These are phyloP conservation scores for Eutolmus rufibarbis DNA, from an alignment of 2,888 invertebrate species.

Conservation along the genomic window DNA sequence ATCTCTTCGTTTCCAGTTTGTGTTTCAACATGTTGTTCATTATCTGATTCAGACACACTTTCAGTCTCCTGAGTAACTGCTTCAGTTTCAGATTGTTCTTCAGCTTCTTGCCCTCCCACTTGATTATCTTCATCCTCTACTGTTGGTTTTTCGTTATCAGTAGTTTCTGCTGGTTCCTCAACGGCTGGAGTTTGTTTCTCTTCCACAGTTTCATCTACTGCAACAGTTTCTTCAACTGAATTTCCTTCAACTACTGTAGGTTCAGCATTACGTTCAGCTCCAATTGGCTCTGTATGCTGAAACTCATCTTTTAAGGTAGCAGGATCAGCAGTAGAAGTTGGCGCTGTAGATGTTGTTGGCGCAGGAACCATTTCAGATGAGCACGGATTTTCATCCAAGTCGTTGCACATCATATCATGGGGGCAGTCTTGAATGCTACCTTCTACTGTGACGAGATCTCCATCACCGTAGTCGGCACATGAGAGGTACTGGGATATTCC, in stretches of 20 bases:
- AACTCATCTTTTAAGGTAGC: neutral
- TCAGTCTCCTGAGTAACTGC: neutral
- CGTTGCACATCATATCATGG: slow-evolving; percentile 59
- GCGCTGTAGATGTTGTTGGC: slow-evolving; percentile 50
- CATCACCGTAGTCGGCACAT: slow-evolving; percentile 64
- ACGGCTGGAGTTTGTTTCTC: neutral
- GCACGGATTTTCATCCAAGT: slow-evolving; percentile 62
- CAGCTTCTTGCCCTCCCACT: neutral
- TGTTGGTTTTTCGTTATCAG: neutral
- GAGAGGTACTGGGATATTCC: slow-evolving; percentile 65
- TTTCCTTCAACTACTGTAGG: neutral
- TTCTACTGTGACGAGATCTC: slow-evolving; percentile 62
- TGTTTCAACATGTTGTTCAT: neutral
- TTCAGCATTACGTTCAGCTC: neutral
- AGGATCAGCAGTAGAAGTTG: slow-evolving; percentile 43
- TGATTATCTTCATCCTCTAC: neutral
- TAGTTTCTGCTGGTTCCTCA: neutral
- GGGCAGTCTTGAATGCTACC: slow-evolving; percentile 63
- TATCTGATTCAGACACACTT: neutral
- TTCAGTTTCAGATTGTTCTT: neutral
- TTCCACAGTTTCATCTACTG: neutral
- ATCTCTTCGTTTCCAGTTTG: neutral
- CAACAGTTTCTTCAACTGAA: neutral
- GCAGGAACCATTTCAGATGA: slow-evolving; percentile 55
- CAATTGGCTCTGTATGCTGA: neutral